Base-by-base conservation (phyloP, 2,888 invertebrate genomes). In the Drosophila mimetica region DNA sequence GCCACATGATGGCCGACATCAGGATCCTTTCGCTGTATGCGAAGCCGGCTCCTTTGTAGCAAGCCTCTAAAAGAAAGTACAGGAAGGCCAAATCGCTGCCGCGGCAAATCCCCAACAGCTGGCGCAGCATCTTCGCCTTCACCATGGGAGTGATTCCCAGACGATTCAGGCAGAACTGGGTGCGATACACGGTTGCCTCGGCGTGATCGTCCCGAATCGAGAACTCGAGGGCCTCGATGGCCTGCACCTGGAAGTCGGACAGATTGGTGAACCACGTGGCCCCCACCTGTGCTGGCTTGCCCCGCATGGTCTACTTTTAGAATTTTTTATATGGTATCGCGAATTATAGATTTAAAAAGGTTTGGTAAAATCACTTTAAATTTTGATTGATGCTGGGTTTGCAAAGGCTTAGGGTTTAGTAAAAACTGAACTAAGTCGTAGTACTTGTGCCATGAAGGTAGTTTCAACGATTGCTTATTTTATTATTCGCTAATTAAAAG, bases 41-140 rank as follows among this genome's bases (percentile, higher is more conserved):
- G 39, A 76, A 85, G 2, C 46, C 48, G 2, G 44, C 20, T 7
- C 37, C 30, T 20, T 57, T 74, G n/a, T 89, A 89, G 47, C 75
- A 77, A 2, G 78, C 54, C 28, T 89, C 82, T 61, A 75, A 69
- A 6, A 89, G 58, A 28, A 83, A 88, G 77, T 82, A 87, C 3
- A 89, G 58, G 34, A 89, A 89, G 7, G 87, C 89, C n/a, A 89
- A 64, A 50, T 83, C 85, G 53, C 77, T 87, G 18, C 79, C 74
- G 5, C 76, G 76, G 47, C 85, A 77, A 2, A 83, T 34, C 7
- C 44, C 37, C 1, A 87, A 59, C 25, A 73, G 54, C 7, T 37
- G 37, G 0, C 4, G 7, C 1, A 70, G n/a, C 20, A 20, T 18
- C 7, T 13, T 4, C 6, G 8, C 0, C 11, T 36, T 52, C 0